A percentile compares a stretch with the other conserved stretches of the same genome.
phyloP scores from a whole-genome alignment of 2,797 vertebrate genomes.

The Cygnus olor region DNA sequence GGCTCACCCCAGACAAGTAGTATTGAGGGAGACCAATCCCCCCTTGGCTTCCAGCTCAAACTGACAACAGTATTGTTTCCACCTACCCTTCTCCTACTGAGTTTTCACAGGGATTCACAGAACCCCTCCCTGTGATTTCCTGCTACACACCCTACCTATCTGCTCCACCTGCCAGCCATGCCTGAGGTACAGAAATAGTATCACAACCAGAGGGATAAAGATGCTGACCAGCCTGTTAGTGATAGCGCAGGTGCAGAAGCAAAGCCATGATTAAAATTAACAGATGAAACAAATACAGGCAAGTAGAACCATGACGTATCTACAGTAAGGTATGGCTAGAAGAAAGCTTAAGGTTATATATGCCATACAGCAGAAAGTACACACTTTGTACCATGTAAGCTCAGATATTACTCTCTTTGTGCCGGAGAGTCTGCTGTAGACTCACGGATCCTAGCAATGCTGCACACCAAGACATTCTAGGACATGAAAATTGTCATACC shows the following conservation, averaged over 20 bases:
- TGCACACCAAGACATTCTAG: not conserved
- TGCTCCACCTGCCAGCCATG: not conserved
- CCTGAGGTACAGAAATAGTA: accelerated
- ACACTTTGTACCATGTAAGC: not conserved
- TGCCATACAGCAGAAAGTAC: not conserved
- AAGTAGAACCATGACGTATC: not conserved
- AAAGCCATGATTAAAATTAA: not conserved
- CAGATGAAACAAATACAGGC: not conserved
- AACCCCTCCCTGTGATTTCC: not conserved
- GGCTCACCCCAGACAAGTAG: not conserved
- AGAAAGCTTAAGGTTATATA: not conserved
- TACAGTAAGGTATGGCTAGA: not conserved
- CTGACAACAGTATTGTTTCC: not conserved
- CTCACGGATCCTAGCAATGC: not conserved
- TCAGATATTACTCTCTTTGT: not conserved
- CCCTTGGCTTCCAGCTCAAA: not conserved
- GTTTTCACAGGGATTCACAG: not conserved
- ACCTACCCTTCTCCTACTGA: not conserved
- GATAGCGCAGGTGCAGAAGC: not conserved
- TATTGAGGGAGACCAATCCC: not conserved
- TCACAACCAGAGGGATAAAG: not conserved
- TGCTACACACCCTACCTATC: not conserved
- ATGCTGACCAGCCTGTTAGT: not conserved
- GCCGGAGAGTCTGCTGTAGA: not conserved
- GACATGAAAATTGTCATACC: not conserved